These are phyloP conservation scores for Drosophila willistoni DNA, from an alignment of 1,140 invertebrate species.

Conservation along the genomic window DNA sequence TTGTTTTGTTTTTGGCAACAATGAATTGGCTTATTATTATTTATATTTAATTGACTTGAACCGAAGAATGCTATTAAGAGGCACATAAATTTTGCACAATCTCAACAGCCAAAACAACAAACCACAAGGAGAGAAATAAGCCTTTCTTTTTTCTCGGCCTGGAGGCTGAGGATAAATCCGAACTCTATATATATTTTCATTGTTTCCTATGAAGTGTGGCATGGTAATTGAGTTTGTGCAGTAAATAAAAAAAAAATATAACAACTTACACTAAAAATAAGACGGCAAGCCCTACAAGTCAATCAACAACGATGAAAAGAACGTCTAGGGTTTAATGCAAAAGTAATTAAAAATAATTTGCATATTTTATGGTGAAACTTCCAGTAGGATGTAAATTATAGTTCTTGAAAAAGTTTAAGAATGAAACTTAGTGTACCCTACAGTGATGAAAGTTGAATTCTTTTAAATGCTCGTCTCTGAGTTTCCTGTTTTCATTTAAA, in stretches of 20 bases:
- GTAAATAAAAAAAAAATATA: neutral
- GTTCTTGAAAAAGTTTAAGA: too few relatives aligned
- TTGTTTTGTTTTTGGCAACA: too few relatives aligned
- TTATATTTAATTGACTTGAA: neutral
- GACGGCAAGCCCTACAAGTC: too few relatives aligned
- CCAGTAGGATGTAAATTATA: neutral
- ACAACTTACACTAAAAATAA: neutral
- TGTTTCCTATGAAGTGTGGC: neutral
- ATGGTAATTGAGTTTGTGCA: neutral
- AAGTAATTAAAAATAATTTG: neutral
- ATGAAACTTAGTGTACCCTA: too few relatives aligned
- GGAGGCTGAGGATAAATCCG: neutral
- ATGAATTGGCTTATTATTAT: too few relatives aligned
- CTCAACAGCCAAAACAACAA: constrained; percentile 18
- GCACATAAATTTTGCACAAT: constrained; percentile 61
- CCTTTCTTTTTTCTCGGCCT: neutral
- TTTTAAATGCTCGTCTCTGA: too few relatives aligned
- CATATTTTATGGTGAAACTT: constrained; percentile 16
- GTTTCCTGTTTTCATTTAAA: too few relatives aligned
- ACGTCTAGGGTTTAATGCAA: neutral
- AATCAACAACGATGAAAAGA: neutral
- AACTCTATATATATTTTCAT: neutral
- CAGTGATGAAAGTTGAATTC: too few relatives aligned
- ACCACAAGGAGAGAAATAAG: constrained; percentile 10
- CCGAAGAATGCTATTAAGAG: constrained; percentile 65